Conservation (phyloP, 2,113 vertebrate species). For the Cavia aperea region DNA sequence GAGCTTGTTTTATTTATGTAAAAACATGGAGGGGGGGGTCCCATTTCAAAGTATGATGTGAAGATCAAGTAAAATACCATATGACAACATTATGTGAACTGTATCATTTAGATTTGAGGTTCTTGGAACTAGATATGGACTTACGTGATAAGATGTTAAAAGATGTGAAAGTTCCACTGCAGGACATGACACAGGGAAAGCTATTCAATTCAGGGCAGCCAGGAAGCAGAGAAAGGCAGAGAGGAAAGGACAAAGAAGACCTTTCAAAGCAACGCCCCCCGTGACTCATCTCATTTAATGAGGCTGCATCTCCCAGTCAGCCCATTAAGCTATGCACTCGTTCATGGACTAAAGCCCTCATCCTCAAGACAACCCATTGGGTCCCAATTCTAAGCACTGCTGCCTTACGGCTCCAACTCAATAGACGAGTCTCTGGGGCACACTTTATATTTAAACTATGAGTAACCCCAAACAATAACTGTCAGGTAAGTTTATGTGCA, state of each 20-base stretch:
- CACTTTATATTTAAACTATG: background rate
- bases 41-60: background rate
- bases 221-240: background rate
- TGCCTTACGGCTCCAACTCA: background rate
- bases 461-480: background rate
- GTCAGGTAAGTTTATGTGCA: background rate
- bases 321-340: no score
- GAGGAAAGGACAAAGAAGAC: background rate
- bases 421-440: background rate
- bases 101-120: background rate
- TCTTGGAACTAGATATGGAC: background rate
- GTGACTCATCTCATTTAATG: background rate
- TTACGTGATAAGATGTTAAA: background rate
- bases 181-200: background rate
- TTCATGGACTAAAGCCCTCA: background rate
- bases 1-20: background rate
- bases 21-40: background rate
- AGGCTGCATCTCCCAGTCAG: background rate
- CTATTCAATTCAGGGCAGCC: background rate
- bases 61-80: background rate
- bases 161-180: background rate
- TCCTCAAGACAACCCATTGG: background rate
- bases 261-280: background rate
- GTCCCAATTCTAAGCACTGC: background rate
- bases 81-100: background rate